A percentile compares a stretch with the other conserved stretches of the same genome.
Conservation (phyloP, 2,113 vertebrate genomes). For the Lampris megalopsis region DNA sequence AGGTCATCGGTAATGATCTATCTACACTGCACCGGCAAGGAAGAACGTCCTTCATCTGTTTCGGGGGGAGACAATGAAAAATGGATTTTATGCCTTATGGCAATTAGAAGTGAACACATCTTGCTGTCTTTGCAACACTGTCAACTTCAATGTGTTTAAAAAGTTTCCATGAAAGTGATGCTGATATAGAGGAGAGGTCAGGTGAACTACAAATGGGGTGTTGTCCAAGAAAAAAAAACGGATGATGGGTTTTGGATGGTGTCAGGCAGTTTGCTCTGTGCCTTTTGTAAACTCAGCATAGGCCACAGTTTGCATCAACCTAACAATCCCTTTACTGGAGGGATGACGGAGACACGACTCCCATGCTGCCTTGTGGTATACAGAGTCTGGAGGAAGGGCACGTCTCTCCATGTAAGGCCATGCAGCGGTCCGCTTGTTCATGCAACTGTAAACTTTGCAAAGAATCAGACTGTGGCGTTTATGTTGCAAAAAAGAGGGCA, state of each 20-base stretch:
- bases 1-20: constrained; percentile 61
- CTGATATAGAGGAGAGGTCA: too few species aligned
- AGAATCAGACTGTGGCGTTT: constrained; percentile 17
- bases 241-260: too few species aligned
- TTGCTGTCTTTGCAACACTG: background rate
- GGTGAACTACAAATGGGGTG: too few species aligned
- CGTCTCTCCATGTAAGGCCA: constrained; percentile 72
- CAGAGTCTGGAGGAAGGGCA: constrained; percentile 41
- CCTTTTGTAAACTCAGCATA: too few species aligned
- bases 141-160: background rate
- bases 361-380: constrained; percentile 38
- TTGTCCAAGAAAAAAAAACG: too few species aligned
- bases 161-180: too few species aligned
- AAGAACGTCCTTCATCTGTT: constrained; percentile 50
- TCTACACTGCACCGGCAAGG: constrained; percentile 11
- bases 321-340: background rate
- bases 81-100: constrained; percentile 32
- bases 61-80: constrained; percentile 33
- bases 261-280: too few species aligned
- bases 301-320: too few species aligned
- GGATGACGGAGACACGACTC: constrained; percentile 6
- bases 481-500: constrained; percentile 13
- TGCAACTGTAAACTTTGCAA: constrained; percentile 34
- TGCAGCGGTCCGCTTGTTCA: constrained; percentile 14
- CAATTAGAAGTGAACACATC: background rate